These are phyloP conservation scores for Phoxinus phoxinus DNA, from an alignment of 2,113 vertebrate genomes.

Conservation along the genomic window DNA sequence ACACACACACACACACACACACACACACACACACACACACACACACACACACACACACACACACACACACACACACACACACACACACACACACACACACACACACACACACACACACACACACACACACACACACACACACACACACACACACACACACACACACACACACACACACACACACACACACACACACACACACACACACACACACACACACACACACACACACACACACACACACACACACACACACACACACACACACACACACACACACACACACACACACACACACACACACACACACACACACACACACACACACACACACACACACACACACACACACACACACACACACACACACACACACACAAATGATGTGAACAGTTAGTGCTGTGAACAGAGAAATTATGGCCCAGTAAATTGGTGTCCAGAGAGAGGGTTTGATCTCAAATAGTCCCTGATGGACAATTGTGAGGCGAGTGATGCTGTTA, in stretches of 20 bases:
- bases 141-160: not conserved
- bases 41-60: not conserved
- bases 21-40: not conserved
- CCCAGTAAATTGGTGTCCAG: slow-evolving; percentile 28
- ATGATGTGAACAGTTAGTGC: slow-evolving; percentile 21
- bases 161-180: not conserved
- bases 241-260: not conserved
- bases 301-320: not conserved
- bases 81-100: not conserved
- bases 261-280: not conserved
- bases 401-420: slow-evolving; percentile 44
- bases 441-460: slow-evolving; percentile 44
- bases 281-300: not conserved
- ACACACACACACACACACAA: not conserved
- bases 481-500: slow-evolving; percentile 11
- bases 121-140: not conserved
- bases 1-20: not conserved
- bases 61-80: not conserved
- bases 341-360: not conserved
- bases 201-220: not conserved
- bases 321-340: not conserved
- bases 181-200: not conserved
- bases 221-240: not conserved
- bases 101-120: not conserved
- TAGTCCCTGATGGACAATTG: slow-evolving; percentile 34